Evolutionary conservation across 2,888 invertebrate species (phyloP), one percentile per base, ranked within the genome.

Genomic region (Andricus quercusramuli): DNA sequence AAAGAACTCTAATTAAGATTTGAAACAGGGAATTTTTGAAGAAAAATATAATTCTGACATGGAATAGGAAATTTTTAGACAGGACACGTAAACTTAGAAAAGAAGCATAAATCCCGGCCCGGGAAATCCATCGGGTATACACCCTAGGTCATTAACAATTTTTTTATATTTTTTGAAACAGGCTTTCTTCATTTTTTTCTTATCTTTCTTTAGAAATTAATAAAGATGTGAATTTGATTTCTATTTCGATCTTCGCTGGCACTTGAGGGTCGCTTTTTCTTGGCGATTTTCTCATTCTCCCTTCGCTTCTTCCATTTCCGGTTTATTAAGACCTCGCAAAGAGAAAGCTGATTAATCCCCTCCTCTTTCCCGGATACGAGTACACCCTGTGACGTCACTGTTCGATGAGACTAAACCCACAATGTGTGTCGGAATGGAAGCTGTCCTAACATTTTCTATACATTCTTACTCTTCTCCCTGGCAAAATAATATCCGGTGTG

Each of bases 241-340:
- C 51, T 56, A 74, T 56, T 56, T 37, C 20, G 56, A 56, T 56
- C 29, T 68, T 47, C 44, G 0, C 1, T 11, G 41, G 11, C 9
- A n/a, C 25, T 74, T 74, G n/a, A 56, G 74, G 56, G 56, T 74
- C 56, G 74, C 74, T n/a, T 56, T 56, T 74, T 74, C 51, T 74
- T 74, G 22, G 32, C 56, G 2, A 74, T 74, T 56, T 74, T 74
- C 74, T 74, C 74, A 74, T 56, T 74, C 74, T 56, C 74, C 74
- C 74, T 74, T 74, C 2, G 20, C n/a, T 32, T 74, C 74, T 56
- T 74, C 32, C 9, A 74, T 74, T 74, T 74, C 74, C 74, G 74
- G 13, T 74, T 74, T 56, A 56, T 74, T 56, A 74, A 56, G 74
- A 51, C 56, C 74, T n/a, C 51, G 74, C 74, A 51, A 51, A 70